These are phyloP conservation scores for Trichacis sp. DNA, from an alignment of 2,888 invertebrate genomes.

Conservation along the genomic window DNA sequence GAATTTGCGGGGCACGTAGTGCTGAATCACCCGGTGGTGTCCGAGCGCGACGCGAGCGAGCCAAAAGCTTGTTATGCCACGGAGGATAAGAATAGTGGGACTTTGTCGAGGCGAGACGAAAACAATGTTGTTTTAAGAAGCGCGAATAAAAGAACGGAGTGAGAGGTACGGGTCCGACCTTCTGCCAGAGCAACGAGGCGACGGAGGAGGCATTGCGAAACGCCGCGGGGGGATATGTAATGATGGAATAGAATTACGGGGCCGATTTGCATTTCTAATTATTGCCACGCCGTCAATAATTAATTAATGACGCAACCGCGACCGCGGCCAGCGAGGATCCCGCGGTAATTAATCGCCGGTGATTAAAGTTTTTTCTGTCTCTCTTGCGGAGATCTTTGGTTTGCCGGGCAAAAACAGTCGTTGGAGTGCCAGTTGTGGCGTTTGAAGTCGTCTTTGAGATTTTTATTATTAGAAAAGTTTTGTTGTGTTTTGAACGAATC, in stretches of 20 bases:
- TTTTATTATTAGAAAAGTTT: too few relatives aligned
- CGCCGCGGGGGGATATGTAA: conserved; percentile 47
- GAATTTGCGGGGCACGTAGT: conserved; percentile 4
- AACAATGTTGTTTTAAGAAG: conserved; percentile 41
- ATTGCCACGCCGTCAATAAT: conserved; percentile 56
- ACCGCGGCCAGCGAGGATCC: conserved; percentile 47
- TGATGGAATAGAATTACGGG: conserved; percentile 49
- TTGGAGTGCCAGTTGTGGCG: too few relatives aligned
- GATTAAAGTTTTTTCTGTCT: conserved; percentile 45
- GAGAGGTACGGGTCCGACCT: conserved; percentile 36
- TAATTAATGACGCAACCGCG: conserved; percentile 57
- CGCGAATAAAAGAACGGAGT: conserved; percentile 23
- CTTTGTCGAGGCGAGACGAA: conserved; percentile 37
- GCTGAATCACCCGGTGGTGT: conserved; percentile 36
- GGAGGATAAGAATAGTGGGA: conserved; percentile 36
- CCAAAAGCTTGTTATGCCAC: conserved; percentile 34
- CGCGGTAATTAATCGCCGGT: conserved; percentile 59
- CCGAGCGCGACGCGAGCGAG: conserved; percentile 32
- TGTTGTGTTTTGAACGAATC: too few relatives aligned
- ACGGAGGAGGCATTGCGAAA: conserved; percentile 49
- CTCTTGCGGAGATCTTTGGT: neutral
- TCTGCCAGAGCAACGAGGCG: conserved; percentile 40
- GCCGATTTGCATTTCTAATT: conserved; percentile 63
- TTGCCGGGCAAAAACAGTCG: too few relatives aligned
- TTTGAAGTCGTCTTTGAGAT: too few relatives aligned